These are phyloP conservation scores for Addax nasomaculatus DNA, from an alignment of 2,113 vertebrate species.

Conservation along the genomic window DNA sequence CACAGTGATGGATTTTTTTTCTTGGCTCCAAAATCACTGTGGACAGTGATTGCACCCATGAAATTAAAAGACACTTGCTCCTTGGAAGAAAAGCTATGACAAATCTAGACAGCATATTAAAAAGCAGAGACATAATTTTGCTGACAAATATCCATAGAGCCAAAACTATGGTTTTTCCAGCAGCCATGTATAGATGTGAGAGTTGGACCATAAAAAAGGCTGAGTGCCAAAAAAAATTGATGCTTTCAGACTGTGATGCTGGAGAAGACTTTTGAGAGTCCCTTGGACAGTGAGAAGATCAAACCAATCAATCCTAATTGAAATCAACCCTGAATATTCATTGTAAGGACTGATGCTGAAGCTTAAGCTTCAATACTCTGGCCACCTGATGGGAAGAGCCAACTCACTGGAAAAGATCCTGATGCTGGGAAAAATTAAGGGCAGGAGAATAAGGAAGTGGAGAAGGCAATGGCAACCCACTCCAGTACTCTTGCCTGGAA, in stretches of 20 bases:
- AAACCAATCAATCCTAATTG: neutral
- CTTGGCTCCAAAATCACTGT: neutral
- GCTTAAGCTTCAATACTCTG: neutral
- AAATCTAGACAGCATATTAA: neutral
- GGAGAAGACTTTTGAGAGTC: neutral
- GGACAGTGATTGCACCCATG: neutral
- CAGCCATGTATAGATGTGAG: neutral
- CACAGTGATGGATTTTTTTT: neutral
- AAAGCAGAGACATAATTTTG: neutral
- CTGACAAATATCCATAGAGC: neutral
- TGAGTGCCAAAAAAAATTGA: neutral
- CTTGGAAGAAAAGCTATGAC: neutral
- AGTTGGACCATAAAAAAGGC: neutral
- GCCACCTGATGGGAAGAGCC: neutral
- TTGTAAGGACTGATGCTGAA: neutral
- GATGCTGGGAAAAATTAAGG: neutral
- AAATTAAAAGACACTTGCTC: neutral
- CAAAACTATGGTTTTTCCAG: neutral
- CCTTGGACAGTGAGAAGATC: neutral
- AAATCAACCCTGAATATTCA: neutral
- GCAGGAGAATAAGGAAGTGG: neutral
- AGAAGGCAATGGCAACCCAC: no score
- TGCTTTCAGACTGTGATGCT: neutral
- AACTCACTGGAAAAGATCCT: neutral
- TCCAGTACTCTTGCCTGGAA: no score